Conservation (phyloP, 1,140 invertebrate genomes). For the Trichonephila clavata region DNA sequence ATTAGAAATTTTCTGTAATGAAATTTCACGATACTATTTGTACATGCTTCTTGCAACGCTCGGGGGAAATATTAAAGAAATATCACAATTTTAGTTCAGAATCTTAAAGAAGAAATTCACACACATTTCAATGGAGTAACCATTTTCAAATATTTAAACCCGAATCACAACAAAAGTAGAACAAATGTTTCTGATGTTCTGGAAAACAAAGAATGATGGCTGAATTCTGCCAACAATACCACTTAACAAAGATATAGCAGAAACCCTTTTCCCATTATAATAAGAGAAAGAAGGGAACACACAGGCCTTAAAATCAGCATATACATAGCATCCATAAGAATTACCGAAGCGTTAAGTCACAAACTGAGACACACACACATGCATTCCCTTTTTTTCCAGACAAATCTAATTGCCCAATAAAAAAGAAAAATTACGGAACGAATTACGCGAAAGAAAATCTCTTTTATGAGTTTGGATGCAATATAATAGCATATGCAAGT, state of each 20-base stretch:
- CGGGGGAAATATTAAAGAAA: too few species aligned
- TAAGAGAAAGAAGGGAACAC: neutral
- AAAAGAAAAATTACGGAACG: slow-evolving; percentile 11
- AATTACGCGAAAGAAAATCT: slow-evolving; percentile 29
- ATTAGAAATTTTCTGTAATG: too few species aligned
- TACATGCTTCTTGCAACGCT: too few species aligned
- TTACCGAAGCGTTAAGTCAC: neutral
- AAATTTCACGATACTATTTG: too few species aligned
- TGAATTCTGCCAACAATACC: neutral
- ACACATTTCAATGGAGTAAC: too few species aligned
- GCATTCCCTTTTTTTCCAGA: slow-evolving; percentile 15
- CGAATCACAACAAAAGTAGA: too few species aligned
- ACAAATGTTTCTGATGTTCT: neutral
- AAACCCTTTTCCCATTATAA: neutral
- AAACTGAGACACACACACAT: neutral
- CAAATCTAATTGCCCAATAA: slow-evolving; percentile 40
- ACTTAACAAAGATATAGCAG: neutral
- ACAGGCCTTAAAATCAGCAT: neutral
- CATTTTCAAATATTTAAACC: neutral
- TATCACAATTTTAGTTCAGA: too few species aligned
- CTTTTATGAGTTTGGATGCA: neutral
- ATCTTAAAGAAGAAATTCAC: too few species aligned
- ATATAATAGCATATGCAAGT: neutral
- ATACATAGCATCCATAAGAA: neutral
- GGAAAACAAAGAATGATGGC: neutral